Conservation (phyloP, 2,113 vertebrate genomes). For the Tamias sibiricus region DNA sequence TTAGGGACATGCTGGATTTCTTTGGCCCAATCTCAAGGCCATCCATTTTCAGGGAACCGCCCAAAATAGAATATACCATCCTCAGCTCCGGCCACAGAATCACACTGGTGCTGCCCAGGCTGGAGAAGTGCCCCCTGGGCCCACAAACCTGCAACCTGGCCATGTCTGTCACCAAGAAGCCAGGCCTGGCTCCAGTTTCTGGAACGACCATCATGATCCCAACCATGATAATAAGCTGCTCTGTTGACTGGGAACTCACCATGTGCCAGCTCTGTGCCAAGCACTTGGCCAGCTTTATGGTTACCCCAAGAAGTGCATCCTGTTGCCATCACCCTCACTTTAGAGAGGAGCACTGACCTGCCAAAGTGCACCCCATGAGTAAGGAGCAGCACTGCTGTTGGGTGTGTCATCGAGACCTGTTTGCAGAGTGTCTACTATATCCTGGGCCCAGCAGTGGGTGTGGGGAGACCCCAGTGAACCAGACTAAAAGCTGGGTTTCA, state of each 20-base stretch:
- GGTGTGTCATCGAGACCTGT: neutral
- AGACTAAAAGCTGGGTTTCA: neutral
- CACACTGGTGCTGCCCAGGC: neutral
- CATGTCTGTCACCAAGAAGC: neutral
- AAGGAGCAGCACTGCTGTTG: fast-evolving
- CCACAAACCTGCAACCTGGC: neutral
- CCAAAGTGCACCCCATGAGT: neutral
- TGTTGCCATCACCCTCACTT: neutral
- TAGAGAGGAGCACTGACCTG: no score
- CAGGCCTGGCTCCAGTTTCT: neutral
- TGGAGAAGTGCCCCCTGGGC: neutral
- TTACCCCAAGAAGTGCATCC: neutral
- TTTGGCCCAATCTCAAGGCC: neutral
- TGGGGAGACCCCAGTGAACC: neutral
- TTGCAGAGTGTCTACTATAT: neutral
- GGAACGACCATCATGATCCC: neutral
- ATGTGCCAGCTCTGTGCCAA: neutral
- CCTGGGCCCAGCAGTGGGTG: neutral
- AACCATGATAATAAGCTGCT: neutral
- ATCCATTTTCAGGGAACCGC: neutral
- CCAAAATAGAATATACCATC: neutral
- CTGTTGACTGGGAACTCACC: neutral
- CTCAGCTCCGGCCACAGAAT: neutral
- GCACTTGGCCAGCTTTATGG: neutral
- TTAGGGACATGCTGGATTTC: neutral